Evolutionary conservation across 2,888 invertebrate species (phyloP), one percentile per base, ranked within the genome.

Genomic region (Chaetogeoica ovagalla): DNA sequence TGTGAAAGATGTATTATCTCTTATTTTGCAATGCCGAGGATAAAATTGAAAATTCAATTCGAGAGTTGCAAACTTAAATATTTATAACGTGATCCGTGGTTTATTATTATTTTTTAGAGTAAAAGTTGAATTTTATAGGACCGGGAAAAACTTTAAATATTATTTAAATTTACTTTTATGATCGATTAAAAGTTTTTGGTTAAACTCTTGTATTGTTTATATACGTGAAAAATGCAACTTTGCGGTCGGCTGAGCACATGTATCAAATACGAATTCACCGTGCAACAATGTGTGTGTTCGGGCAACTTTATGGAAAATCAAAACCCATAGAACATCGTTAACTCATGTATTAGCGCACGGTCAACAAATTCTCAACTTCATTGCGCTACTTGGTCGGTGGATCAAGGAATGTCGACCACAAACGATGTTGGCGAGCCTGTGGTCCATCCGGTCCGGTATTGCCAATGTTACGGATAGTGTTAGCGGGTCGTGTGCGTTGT

Each of bases 161-260:
- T 37, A 52, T 73, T n/a, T n/a, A n/a, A n/a, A n/a, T n/a, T 73
- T 52, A 52, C 52, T 62, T 23, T 73, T 73, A 73, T n/a, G 48
- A 62, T 52, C 52, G n/a, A 52, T 62, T 62, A 72, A 60, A 72
- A 72, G 60, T 72, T 72, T 60, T 62, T 13, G 30, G 48, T 30
- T 30, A 73, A 30, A 62, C 3, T n/a, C n/a, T 37, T 62, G 30
- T 62, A 73, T 62, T 62, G 62, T 62, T 52, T 62, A 52, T 30
- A 52, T 1, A 43, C 4, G 30, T 4, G 19, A 8, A n/a, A 73
- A 73, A 62, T 52, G 19, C n/a, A 9, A 62, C 43, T 7, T 43
- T 7, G 43, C 9, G 43, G 43, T 43, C 7, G 43, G 43, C 6
- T 43, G 43, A 5, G 43, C 9, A 43, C 43, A 43, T 7, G 1